Conservation (phyloP, 2,113 vertebrate species). For the Microtus ochrogaster region DNA sequence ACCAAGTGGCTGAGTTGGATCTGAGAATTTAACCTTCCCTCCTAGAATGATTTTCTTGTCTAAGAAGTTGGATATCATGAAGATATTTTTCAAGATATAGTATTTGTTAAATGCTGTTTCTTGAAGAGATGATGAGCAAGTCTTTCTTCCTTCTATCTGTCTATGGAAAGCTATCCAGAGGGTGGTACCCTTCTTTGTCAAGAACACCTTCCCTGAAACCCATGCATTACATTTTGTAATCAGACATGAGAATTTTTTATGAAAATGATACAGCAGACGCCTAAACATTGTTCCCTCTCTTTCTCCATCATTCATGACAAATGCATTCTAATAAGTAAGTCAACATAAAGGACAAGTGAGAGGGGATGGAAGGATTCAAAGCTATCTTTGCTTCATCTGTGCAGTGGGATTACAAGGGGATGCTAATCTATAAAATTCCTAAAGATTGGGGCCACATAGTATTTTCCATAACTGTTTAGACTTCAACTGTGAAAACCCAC, state of each 20-base stretch:
- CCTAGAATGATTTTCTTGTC: neutral
- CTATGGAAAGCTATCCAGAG: neutral
- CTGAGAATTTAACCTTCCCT: neutral
- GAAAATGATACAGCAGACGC: slow-evolving; percentile 31
- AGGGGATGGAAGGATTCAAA: slow-evolving; percentile 77
- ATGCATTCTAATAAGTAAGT: slow-evolving; percentile 74
- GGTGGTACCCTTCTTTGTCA: neutral
- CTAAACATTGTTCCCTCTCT: slow-evolving; percentile 54
- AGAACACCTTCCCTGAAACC: neutral
- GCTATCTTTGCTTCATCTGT: neutral
- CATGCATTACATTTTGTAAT: neutral
- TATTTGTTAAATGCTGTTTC: neutral
- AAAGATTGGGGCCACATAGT: slow-evolving; percentile 22
- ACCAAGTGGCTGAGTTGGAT: neutral
- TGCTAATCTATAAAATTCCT: neutral
- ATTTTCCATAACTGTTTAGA: slow-evolving; percentile 12
- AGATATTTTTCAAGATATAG: neutral
- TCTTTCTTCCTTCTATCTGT: neutral
- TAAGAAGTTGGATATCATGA: neutral
- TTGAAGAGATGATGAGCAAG: neutral
- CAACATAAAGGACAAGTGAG: slow-evolving; percentile 60
- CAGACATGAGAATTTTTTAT: neutral
- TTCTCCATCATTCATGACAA: slow-evolving; percentile 67
- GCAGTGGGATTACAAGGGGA: neutral
- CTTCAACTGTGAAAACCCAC: neutral